Percentiles rank a stretch among this genome's conserved stretches.
These are phyloP conservation scores for Habroteleia sp. DNA, from an alignment of 2,888 invertebrate genomes.

Conservation along the genomic window DNA sequence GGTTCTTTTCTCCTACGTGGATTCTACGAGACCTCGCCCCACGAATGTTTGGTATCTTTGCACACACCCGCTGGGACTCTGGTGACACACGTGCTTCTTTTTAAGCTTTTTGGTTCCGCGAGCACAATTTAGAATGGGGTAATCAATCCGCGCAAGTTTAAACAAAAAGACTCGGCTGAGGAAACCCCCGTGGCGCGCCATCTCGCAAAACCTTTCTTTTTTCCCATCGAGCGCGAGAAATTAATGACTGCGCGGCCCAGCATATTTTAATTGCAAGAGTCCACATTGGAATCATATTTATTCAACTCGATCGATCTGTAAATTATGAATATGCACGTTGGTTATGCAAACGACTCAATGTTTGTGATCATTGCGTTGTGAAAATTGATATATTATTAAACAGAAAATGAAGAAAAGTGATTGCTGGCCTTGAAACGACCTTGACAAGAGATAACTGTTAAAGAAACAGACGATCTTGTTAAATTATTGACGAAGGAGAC, in stretches of 20 bases:
- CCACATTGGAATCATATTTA: slow-evolving; percentile 47
- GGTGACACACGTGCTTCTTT: slow-evolving; percentile 37
- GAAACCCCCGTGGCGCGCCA: slow-evolving; percentile 61
- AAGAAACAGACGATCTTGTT: too few species aligned
- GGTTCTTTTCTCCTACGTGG: slow-evolving; percentile 11
- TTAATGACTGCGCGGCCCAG: slow-evolving; percentile 59
- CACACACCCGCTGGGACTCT: slow-evolving; percentile 30
- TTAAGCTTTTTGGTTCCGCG: slow-evolving; percentile 13
- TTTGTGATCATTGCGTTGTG: too few species aligned
- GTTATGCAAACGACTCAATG: slow-evolving; percentile 2
- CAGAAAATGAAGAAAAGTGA: too few species aligned
- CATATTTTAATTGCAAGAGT: slow-evolving; percentile 67
- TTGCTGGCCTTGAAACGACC: too few species aligned
- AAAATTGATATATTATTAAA: too few species aligned
- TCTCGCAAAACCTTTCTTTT: slow-evolving; percentile 55
- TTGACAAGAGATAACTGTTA: too few species aligned
- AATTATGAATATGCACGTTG: slow-evolving; percentile 44
- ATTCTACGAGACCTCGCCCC: slow-evolving; percentile 1
- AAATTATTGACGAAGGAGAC: too few species aligned
- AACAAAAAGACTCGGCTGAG: slow-evolving; percentile 20
- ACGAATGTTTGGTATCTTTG: slow-evolving; percentile 10
- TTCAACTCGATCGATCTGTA: slow-evolving; percentile 31
- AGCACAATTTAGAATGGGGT: slow-evolving; percentile 36
- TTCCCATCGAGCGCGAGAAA: slow-evolving; percentile 54
- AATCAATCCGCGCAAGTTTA: slow-evolving; percentile 39